These are phyloP conservation scores for Tretioscincus oriximinensis DNA, from an alignment of 2,113 vertebrate genomes.

Conservation along the genomic window DNA sequence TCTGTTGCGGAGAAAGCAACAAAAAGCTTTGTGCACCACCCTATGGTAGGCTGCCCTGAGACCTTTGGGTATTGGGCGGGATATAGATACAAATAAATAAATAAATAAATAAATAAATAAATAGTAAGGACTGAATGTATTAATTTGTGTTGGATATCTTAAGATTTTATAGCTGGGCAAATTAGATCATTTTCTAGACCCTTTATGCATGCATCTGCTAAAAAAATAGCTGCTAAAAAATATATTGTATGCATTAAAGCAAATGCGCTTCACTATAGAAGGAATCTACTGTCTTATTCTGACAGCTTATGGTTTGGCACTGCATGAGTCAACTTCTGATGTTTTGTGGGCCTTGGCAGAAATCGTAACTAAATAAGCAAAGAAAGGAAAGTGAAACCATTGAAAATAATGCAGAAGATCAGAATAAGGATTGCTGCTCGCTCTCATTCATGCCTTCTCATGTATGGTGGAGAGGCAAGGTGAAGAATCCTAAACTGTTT, in stretches of 20 bases:
- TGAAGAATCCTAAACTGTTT: constrained; percentile 13
- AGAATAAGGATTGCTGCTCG: constrained; percentile 6
- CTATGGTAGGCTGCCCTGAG: too few relatives aligned
- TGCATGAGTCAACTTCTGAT: neutral
- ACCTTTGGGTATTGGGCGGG: too few relatives aligned
- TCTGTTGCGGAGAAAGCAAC: too few relatives aligned
- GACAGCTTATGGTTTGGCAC: constrained; percentile 28
- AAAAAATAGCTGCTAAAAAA: too few relatives aligned
- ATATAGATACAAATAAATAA: too few relatives aligned
- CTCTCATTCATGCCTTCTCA: constrained; percentile 23
- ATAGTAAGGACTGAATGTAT: too few relatives aligned
- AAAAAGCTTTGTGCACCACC: too few relatives aligned
- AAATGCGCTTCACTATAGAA: constrained; percentile 3
- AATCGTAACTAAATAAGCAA: constrained; percentile 20
- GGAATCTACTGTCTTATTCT: constrained; percentile 27
- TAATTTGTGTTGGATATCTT: too few relatives aligned
- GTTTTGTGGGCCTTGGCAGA: constrained; percentile 22
- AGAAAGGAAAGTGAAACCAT: constrained; percentile 8
- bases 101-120: too few relatives aligned
- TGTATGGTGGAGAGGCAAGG: constrained; percentile 14
- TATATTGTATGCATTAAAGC: neutral
- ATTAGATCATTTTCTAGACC: neutral
- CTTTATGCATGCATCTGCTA: neutral
- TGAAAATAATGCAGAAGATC: constrained; percentile 26
- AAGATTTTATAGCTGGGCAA: neutral